Evolutionary conservation across 2,888 invertebrate genomes (phyloP).

Genomic region (Erpobdella octoculata): DNA sequence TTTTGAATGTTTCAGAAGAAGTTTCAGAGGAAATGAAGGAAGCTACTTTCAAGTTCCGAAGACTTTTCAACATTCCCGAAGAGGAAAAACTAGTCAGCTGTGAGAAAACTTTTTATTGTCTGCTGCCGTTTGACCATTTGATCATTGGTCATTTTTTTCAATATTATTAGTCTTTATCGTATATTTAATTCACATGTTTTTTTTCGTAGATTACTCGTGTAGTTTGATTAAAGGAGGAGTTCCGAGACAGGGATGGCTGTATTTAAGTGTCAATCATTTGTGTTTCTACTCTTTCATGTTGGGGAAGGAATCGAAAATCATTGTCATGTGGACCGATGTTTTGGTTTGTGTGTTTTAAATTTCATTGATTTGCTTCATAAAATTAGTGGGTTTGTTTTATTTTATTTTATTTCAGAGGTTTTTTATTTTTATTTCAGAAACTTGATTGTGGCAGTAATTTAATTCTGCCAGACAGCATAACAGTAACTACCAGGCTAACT

Average conservation of each 20-base stretch:
- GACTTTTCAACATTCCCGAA: slow-evolving; percentile 78
- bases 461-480: slow-evolving; percentile 76
- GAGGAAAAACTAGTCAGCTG: slow-evolving; percentile 94
- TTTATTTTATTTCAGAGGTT: background rate
- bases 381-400: no score
- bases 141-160: background rate
- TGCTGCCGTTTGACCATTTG: background rate
- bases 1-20: no score
- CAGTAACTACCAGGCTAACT: slow-evolving; percentile 74
- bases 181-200: background rate
- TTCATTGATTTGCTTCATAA: background rate
- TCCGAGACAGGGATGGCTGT: slow-evolving; percentile 92
- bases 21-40: slow-evolving; percentile 70
- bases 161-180: background rate
- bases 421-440: slow-evolving; percentile 43
- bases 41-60: slow-evolving; percentile 73
- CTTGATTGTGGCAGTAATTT: slow-evolving; percentile 52
- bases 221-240: slow-evolving; percentile 87
- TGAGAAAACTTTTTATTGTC: slow-evolving; percentile 51
- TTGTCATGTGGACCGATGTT: slow-evolving; percentile 82
- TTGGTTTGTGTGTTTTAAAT: slow-evolving; percentile 54
- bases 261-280: slow-evolving; percentile 88
- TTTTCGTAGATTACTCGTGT: slow-evolving; percentile 56
- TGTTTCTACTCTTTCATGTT: slow-evolving; percentile 91
- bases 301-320: slow-evolving; percentile 78